These are phyloP conservation scores for Epinephelus cyanopodus DNA, from an alignment of 2,113 vertebrate species.

Conservation along the genomic window DNA sequence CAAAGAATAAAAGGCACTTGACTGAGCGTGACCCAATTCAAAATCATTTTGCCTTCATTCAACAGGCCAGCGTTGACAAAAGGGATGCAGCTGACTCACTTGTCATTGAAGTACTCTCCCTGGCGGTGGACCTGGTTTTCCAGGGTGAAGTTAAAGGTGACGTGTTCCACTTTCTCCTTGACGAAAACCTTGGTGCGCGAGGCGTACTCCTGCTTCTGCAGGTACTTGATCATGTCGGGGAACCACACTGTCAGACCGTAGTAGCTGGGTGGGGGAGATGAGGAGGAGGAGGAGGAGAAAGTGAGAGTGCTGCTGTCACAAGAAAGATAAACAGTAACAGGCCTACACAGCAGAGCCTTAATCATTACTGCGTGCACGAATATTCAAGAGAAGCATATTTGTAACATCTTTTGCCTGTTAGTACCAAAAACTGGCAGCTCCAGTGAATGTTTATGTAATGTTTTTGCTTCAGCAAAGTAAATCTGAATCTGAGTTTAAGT, in stretches of 20 bases:
- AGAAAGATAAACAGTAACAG: background rate
- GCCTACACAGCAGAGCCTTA: background rate
- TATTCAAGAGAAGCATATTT: background rate
- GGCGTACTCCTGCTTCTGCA: conserved; percentile 93
- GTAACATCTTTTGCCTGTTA: background rate
- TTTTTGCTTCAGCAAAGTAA: too few relatives aligned
- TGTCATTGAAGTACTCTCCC: conserved; percentile 96
- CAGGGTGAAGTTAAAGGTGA: conserved; percentile 98
- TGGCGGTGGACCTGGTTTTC: conserved; percentile 98
- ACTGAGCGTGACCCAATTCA: background rate
- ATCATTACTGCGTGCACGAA: background rate
- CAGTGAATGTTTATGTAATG: too few relatives aligned
- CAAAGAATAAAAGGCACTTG: background rate
- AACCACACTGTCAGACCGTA: conserved; percentile 98
- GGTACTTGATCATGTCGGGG: conserved; percentile 98
- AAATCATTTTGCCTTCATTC: background rate
- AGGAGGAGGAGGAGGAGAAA: background rate
- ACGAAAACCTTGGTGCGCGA: conserved; percentile 92
- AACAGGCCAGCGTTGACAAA: background rate
- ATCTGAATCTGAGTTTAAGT: too few relatives aligned
- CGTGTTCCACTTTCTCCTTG: conserved; percentile 92
- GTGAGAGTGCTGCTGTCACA: conserved; percentile 4
- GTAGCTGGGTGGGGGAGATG: conserved; percentile 84
- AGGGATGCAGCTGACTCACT: conserved; percentile 81
- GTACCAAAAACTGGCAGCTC: too few relatives aligned